phyloP scores from a whole-genome alignment of 2,113 vertebrate genomes.

The Urocynchramus pylzowi region DNA sequence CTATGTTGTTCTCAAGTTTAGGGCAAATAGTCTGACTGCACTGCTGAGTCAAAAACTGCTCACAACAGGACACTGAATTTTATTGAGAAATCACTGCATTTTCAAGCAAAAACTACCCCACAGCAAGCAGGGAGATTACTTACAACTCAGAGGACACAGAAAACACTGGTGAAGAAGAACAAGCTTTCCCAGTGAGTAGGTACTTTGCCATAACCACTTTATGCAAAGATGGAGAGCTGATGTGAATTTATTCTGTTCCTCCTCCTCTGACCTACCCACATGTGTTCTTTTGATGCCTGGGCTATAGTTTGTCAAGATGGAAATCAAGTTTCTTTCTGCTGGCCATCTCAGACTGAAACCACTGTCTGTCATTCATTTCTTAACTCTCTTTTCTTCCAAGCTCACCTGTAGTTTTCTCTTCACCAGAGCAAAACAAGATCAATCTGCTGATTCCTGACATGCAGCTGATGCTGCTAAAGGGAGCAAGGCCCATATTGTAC shows the following conservation, averaged over 20 bases:
- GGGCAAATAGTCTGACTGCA: not conserved
- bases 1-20: not conserved
- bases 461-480: not conserved
- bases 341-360: not conserved
- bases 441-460: not conserved
- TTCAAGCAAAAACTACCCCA: not conserved
- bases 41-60: not conserved
- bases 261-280: not conserved
- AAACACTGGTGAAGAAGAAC: not conserved
- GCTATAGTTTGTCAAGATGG: not conserved
- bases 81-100: not conserved
- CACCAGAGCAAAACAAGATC: not conserved
- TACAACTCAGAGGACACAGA: not conserved
- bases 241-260: not conserved
- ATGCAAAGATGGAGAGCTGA: not conserved
- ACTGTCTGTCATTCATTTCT: not conserved
- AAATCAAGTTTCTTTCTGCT: not conserved
- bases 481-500: not conserved
- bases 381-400: not conserved
- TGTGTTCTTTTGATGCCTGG: not conserved
- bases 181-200: not conserved
- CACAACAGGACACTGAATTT: not conserved
- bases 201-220: not conserved
- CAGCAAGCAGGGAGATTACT: not conserved
- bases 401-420: not conserved